A percentile compares a stretch with the other conserved stretches of the same genome.
phyloP scores from a whole-genome alignment of 2,113 vertebrate species.

The Pedionomus torquatus region DNA sequence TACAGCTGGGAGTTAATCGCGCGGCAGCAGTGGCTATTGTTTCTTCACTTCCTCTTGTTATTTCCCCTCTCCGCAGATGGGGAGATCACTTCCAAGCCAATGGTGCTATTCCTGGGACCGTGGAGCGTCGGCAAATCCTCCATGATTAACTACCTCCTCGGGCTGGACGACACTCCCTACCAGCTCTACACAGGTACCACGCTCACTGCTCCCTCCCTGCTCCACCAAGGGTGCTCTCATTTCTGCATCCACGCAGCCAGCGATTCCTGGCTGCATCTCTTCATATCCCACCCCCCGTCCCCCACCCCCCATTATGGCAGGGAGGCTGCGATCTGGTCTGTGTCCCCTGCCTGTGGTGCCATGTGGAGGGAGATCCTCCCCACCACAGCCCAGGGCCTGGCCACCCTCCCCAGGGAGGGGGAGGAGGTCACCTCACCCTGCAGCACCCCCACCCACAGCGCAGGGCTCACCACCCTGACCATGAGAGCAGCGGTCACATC shows the following conservation, averaged over 20 bases:
- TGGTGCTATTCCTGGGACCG: slow-evolving; percentile 97
- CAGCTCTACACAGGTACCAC: slow-evolving; percentile 94
- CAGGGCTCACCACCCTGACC: fast-evolving
- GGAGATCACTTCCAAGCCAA: slow-evolving; percentile 97
- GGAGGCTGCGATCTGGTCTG: not conserved
- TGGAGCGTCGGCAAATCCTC: slow-evolving; percentile 99
- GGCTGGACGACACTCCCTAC: slow-evolving; percentile 89
- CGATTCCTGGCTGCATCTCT: fast-evolving
- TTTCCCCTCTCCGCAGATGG: slow-evolving; percentile 83
- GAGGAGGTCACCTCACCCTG: not conserved
- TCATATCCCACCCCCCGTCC: fast-evolving
- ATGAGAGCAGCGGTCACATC: fast-evolving
- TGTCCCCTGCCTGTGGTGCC: fast-evolving
- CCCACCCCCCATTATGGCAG: fast-evolving
- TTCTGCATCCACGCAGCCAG: fast-evolving
- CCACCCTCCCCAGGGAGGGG: not conserved
- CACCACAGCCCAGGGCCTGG: too few relatives aligned
- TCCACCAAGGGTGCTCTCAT: not conserved
- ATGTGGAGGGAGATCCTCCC: not conserved
- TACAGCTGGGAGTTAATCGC: not conserved
- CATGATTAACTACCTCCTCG: slow-evolving; percentile 99
- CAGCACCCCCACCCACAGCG: not conserved
- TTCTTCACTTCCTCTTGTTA: slow-evolving; percentile 47
- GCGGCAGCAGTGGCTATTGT: not conserved
- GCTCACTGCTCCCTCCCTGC: not conserved